phyloP scores from a whole-genome alignment of 2,888 invertebrate species.

The Halictus ligatus region DNA sequence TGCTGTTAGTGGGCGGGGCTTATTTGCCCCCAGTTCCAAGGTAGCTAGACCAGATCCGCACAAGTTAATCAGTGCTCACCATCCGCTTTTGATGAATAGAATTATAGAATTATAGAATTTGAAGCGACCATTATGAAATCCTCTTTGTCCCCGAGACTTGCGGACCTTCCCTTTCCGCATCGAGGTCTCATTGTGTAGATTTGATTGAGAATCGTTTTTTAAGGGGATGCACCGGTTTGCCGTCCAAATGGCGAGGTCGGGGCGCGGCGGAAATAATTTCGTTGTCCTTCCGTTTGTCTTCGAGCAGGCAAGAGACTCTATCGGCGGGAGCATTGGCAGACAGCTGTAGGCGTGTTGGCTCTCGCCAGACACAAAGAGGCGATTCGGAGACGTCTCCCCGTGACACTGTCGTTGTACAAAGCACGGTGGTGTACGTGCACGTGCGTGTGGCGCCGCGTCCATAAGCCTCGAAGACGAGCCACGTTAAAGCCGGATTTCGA shows the following conservation, averaged over 20 bases:
- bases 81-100: not conserved
- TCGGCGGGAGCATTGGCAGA: conserved; percentile 62
- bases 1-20: not conserved
- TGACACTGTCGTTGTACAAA: conserved; percentile 51
- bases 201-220: not conserved
- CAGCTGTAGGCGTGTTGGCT: conserved; percentile 70
- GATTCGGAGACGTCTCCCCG: conserved; percentile 71
- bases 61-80: not conserved
- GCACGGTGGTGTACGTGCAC: conserved; percentile 15
- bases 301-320: conserved; percentile 53
- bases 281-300: conserved; percentile 46
- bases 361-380: conserved; percentile 74
- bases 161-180: not conserved
- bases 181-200: not conserved
- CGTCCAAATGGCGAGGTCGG: not conserved
- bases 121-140: too few relatives aligned
- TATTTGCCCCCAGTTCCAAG: too few relatives aligned
- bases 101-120: not conserved
- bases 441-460: conserved; percentile 37
- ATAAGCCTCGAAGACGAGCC: conserved; percentile 37
- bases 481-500: conserved; percentile 48
- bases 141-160: too few relatives aligned
- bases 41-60: too few relatives aligned
- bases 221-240: not conserved
- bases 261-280: conserved; percentile 29